Evolutionary conservation across 2,797 vertebrate genomes (phyloP), one percentile per base, ranked within the genome.

Genomic region (Neosilurus hyrtlii): DNA sequence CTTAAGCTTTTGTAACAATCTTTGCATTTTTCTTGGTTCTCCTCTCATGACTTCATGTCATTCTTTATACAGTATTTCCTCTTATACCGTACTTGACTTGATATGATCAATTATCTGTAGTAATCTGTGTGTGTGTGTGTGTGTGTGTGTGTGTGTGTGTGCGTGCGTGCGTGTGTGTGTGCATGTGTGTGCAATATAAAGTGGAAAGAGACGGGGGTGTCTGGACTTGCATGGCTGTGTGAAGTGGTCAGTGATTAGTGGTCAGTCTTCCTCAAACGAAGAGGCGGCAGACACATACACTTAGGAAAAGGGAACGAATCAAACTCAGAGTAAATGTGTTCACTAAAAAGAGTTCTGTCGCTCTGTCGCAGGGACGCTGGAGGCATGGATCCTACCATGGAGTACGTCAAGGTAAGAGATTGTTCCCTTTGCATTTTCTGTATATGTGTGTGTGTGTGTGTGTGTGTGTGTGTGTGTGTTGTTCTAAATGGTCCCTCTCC

Each of bases 391-490:
- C 87, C 93, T 83, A 59, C 92, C 1, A 84, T 94, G 92, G 96
- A 96, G 79, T 96, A 96, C 71, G 96, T 96, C 83, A 96, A 96
- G 96, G 96, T 96, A 96, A 90, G 93, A 80, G 93, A 80, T 16
- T 86, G 61, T 73, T 37, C 11, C 35, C 30, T 62, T 30, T 80
- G 26, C 24, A 10, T 71, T 62, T 71, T 24, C 43, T 75, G 51
- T 74, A 14, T 63, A 22, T 82, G 22, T 59, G 54, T 54, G 51
- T 74, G 18, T 63, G 24, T 81, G 22, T 63, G 30, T 79, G 52
- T 54, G 0, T 63, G 26, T 73, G 51, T 62, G 12, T 75, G 51
- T 74, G 18, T 63, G 26, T 82, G 22, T 59, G 54, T 54, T 59
- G 16, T 9, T 73, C 26, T 61, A 61, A 59, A 75, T 68, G 63